Base-by-base conservation (phyloP, 2,113 vertebrate genomes). In the Cariama cristata region DNA sequence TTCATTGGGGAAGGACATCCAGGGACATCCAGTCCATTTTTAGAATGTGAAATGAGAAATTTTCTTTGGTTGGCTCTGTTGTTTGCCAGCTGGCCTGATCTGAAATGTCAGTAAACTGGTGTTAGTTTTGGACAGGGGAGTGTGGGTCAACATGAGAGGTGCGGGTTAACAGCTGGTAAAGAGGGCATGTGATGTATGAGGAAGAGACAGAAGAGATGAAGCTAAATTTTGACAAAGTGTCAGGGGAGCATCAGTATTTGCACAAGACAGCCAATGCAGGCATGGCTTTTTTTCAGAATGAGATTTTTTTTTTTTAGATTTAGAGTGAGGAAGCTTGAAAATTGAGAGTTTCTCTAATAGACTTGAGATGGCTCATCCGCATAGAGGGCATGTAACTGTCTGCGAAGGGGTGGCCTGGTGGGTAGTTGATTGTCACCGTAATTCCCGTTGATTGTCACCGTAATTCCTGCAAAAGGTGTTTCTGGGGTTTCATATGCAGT, bases 11-110 rank as follows among this genome's bases (percentile, higher is more conserved):
- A 92, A 92, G 90, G 92, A 88, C 88, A 96, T 88, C 33, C 88
- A 96, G 86, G 92, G 92, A 79, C 80, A 90, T 85, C 38, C 74
- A 88, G 91, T 93, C 79, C 92, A 56, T 88, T 96, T 94, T 97
- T 96, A 95, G 92, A 93, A 86, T 10, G 47, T 58, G 53, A 94
- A 96, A 96, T 94, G 58, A 68, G 74, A 47, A 91, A 24, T 96
- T 96, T 80, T 96, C 56, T 76, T 87, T 49, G 55, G 45, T 96
- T 96, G 87, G 45, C 40, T 87, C 11, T 64, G 64, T 90, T 81
- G 26, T 86, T 94, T 84, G 60, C 82, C 80, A 94, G 74, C 88
- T 97, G 88, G 67, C 85, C 40, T n/a, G 66, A 42, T 87, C 20
- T 26, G 59, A 90, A 95, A 87, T 75, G 67, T 93, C 80, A 82